phyloP scores from a whole-genome alignment of 37 sponge, comb jelly and placozoan species.

The Ephydatia muelleri region DNA sequence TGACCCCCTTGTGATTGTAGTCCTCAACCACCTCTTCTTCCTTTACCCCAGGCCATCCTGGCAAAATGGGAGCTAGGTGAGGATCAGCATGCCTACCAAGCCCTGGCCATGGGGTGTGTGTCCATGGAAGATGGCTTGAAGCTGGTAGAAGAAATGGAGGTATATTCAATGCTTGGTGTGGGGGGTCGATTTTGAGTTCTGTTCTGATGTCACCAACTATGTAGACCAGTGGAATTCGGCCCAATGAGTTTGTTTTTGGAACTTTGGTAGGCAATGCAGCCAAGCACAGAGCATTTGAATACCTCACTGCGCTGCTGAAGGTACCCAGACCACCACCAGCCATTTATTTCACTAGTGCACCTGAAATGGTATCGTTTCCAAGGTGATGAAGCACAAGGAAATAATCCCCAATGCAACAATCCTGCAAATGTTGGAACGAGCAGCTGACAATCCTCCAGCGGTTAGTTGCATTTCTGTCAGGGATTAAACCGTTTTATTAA shows the following conservation, averaged over 20 bases:
- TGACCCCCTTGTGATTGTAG: no score
- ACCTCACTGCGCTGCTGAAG: slow-evolving; percentile 46
- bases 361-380: neutral
- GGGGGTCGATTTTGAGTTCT: neutral
- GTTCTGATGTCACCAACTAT: neutral
- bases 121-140: slow-evolving; percentile 21
- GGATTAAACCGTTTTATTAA: neutral
- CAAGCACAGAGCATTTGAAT: slow-evolving; percentile 14
- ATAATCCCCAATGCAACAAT: slow-evolving; percentile 30
- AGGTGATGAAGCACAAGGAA: slow-evolving; percentile 47
- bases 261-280: slow-evolving; percentile 44
- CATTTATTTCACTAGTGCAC: neutral
- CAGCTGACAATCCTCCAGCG: neutral
- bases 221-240: slow-evolving; percentile 11
- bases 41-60: slow-evolving; percentile 5
- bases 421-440: slow-evolving; percentile 16
- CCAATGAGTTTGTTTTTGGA: slow-evolving; percentile 33
- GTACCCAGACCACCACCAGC: neutral
- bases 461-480: neutral
- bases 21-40: neutral
- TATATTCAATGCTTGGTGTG: neutral
- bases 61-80: neutral
- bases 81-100: slow-evolving; percentile 39
- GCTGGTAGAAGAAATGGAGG: slow-evolving; percentile 49
- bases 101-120: slow-evolving; percentile 22